Base-by-base conservation (phyloP, 1,140 invertebrate genomes). In the Ridgeia piscesae region DNA sequence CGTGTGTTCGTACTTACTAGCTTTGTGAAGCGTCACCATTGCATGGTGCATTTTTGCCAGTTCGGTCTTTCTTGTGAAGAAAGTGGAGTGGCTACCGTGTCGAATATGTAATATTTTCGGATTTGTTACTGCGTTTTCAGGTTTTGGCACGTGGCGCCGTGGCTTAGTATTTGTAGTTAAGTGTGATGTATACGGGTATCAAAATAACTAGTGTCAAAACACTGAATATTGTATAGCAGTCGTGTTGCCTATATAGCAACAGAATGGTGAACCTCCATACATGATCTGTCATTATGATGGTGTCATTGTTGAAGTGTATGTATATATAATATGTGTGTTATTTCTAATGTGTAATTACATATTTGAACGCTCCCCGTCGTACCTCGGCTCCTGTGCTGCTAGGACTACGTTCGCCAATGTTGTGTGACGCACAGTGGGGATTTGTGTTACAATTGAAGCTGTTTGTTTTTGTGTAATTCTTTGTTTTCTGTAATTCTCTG, bases 121-220 rank as follows among this genome's bases (percentile, higher is more conserved):
- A 77, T 77, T 77, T 77, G 58, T 77, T 77, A 77, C 27, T 77
- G 58, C 58, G 58, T 77, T 77, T 77, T 77, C 58, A 77, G 58
- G 58, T 77, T 77, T 77, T 77, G 58, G 58, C 58, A 77, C 58
- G 27, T 77, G 58, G 58, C 58, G 58, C 58, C 4, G 58, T 77
- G 58, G 58, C 58, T 77, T 77, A 77, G 58, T 77, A 77, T 77
- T 77, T 77, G 58, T 77, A 77, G 58, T 21, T 77, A 77, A 77
- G 58, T 77, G 58, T 77, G 58, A 77, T 77, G 58, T 77, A 77
- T 77, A 77, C 58, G 58, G 58, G 58, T 77, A 77, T 77, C 58
- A 77, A 77, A 77, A 77, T 77, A 77, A 77, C 58, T 77, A 77
- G 58, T 77, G 58, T 77, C 58, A 77, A 21, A 77, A 77, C 58